Evolutionary conservation across 2,113 vertebrate genomes (phyloP).

Genomic region (Macroglossus sobrinus): DNA sequence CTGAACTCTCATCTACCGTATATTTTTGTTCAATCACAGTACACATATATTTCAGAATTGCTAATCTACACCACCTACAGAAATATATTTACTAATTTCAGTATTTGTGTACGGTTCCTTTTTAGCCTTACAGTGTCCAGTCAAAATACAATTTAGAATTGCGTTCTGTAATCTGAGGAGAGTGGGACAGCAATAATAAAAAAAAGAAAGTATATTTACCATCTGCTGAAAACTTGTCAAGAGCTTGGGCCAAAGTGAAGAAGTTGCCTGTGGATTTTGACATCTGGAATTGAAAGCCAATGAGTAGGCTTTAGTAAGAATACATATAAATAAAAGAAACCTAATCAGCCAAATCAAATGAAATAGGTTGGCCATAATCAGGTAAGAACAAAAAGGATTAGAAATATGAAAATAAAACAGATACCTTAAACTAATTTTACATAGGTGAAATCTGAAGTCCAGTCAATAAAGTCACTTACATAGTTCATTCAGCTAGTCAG

Average conservation of each 20-base stretch:
- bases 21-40: neutral
- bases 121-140: neutral
- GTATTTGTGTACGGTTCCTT: neutral
- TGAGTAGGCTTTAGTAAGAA: neutral
- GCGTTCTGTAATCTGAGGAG: neutral
- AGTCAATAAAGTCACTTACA: neutral
- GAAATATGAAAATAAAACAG: neutral
- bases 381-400: neutral
- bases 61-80: neutral
- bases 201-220: conserved; percentile 81
- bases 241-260: conserved; percentile 91
- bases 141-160: neutral
- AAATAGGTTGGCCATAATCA: neutral
- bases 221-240: conserved; percentile 97
- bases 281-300: conserved; percentile 87
- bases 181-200: neutral
- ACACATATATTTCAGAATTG: neutral
- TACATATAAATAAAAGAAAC: neutral
- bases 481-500: neutral
- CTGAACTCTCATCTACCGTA: neutral
- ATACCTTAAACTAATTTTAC: neutral
- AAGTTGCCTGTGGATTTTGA: conserved; percentile 99
- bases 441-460: neutral
- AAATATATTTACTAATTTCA: neutral
- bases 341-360: neutral